These are phyloP conservation scores for Philhelius pedissequus DNA, from an alignment of 2,888 invertebrate species.

Conservation along the genomic window DNA sequence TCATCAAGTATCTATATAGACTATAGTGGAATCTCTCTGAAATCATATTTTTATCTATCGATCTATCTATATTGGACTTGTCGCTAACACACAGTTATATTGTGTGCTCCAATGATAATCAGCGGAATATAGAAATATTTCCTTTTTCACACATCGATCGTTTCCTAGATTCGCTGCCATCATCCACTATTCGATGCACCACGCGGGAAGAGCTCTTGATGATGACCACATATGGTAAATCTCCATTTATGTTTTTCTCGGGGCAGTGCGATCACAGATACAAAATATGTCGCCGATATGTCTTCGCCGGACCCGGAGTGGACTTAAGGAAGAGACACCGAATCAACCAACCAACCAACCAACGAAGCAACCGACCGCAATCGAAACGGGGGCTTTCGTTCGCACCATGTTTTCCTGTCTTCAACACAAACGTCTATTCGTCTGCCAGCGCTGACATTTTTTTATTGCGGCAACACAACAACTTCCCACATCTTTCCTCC, in stretches of 20 bases:
- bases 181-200: neutral
- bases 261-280: slow-evolving; percentile 54
- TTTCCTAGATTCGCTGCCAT: slow-evolving; percentile 47
- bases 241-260: slow-evolving; percentile 55
- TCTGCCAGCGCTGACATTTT: slow-evolving; percentile 57
- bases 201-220: slow-evolving; percentile 52
- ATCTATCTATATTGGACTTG: slow-evolving; percentile 32
- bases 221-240: slow-evolving; percentile 67
- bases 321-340: slow-evolving; percentile 34
- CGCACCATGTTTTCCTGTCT: slow-evolving; percentile 62
- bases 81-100: slow-evolving; percentile 49
- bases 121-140: slow-evolving; percentile 66
- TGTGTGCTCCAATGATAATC: slow-evolving; percentile 50
- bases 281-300: slow-evolving; percentile 67
- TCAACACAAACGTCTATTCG: slow-evolving; percentile 58
- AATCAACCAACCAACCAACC: neutral
- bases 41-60: slow-evolving; percentile 27
- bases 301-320: slow-evolving; percentile 41
- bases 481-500: slow-evolving; percentile 42
- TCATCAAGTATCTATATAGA: slow-evolving; percentile 1
- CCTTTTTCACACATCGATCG: slow-evolving; percentile 67
- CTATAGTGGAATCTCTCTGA: neutral
- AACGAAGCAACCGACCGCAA: neutral
- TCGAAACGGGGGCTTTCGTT: slow-evolving; percentile 59
- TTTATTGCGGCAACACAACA: slow-evolving; percentile 38